Base-by-base conservation (phyloP, 2,797 vertebrate species). In the Chelon auratus region DNA sequence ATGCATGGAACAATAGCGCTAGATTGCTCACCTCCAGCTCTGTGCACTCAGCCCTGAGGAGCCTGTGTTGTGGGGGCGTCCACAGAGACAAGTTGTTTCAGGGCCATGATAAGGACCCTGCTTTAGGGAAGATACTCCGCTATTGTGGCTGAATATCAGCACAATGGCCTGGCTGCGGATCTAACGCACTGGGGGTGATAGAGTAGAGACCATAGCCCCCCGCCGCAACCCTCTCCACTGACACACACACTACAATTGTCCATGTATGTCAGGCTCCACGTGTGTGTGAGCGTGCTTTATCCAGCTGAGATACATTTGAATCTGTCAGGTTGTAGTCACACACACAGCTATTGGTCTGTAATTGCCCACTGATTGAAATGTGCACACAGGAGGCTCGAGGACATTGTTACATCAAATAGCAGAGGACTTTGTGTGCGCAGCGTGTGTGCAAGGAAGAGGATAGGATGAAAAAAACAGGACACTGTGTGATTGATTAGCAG, bases 31-130 rank as follows among this genome's bases (percentile, higher is more conserved):
- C 83, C 87, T 93, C 87, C 76, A 58, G 91, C 79, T 90, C 75
- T 85, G 85, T 81, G 81, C 74, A 33, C 68, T 76, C 22, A 24
- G 82, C 84, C 79, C 81, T 55, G 85, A 88, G 68, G 68, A 83
- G 87, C 87, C 85, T 71, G 78, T 80, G 72, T 85, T 90, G 88
- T 87, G 63, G 81, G 63, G 81, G 87, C 83, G 70, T 94, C 92
- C 91, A 62, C 87, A 81, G 91, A 91, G 91, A 91, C 87, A 47
- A 93, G 92, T 92, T 83, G 89, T 94, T 94, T 93, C 91, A 81
- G 84, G 88, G 72, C 92, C 83, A 76, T 87, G 93, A 95, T 93
- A 94, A 91, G 86, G 78, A 77, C 85, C 68, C 79, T 73, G 87
- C 86, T 90, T 74, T 85, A 80, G 89, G 91, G 87, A 90, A n/a